A percentile compares a stretch with the other conserved stretches of the same genome.
Evolutionary conservation across 2,113 vertebrate species (phyloP).

Genomic region (Lophius piscatorius): DNA sequence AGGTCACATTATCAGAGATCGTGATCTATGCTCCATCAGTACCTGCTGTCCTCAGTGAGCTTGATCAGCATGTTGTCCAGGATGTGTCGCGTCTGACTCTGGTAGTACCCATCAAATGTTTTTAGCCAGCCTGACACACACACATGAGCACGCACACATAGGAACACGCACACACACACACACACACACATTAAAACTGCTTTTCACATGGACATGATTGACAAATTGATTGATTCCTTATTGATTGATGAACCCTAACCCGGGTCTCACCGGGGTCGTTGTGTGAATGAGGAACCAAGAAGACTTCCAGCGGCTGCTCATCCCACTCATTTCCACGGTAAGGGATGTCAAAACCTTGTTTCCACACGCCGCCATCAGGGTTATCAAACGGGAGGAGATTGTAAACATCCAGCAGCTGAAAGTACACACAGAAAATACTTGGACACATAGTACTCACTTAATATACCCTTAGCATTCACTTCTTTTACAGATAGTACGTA

Average conservation of each 20-base stretch:
- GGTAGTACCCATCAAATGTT: slow-evolving; percentile 93
- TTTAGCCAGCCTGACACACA: slow-evolving; percentile 90
- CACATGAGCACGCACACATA: no score
- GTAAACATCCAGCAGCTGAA: slow-evolving; percentile 91
- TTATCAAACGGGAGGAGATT: slow-evolving; percentile 91
- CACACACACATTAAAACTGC: not conserved
- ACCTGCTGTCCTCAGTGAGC: slow-evolving; percentile 83
- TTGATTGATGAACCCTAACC: no score
- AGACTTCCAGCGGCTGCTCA: slow-evolving; percentile 85
- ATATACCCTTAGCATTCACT: no score
- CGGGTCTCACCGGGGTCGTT: slow-evolving; percentile 92
- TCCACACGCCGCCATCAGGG: slow-evolving; percentile 92
- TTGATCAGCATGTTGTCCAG: slow-evolving; percentile 93
- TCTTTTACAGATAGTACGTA: no score
- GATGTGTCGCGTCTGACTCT: slow-evolving; percentile 92
- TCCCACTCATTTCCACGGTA: slow-evolving; percentile 89
- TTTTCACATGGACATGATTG: no score
- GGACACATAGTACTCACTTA: not conserved
- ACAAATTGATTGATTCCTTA: no score
- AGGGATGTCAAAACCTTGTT: slow-evolving; percentile 92
- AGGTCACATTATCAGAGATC: not conserved
- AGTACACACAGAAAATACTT: not conserved
- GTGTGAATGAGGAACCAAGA: slow-evolving; percentile 94
- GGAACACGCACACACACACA: no score
- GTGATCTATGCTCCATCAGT: not conserved